phyloP scores from a whole-genome alignment of 2,113 vertebrate species.

The Chunga burmeisteri region DNA sequence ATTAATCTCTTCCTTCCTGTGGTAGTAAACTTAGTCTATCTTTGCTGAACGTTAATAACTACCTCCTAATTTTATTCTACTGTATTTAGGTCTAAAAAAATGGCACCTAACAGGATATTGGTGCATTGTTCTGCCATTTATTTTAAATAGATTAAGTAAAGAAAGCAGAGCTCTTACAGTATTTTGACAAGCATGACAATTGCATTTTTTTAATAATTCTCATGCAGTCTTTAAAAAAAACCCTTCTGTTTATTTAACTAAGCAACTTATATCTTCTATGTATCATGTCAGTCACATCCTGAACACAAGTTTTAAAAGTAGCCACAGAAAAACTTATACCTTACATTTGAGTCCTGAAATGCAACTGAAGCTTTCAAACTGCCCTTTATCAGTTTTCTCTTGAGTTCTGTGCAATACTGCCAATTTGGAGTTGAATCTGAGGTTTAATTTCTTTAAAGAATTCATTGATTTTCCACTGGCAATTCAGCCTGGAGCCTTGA shows the following conservation, averaged over 20 bases:
- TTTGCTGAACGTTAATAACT: background rate
- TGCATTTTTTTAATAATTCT: background rate
- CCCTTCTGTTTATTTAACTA: background rate
- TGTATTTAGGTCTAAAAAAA: background rate
- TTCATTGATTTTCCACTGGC: background rate
- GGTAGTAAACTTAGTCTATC: background rate
- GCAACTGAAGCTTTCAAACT: background rate
- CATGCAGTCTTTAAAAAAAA: background rate
- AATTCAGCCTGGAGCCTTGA: background rate
- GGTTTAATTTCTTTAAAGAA: background rate
- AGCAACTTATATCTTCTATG: background rate
- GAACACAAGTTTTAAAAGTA: background rate
- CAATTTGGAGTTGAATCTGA: background rate
- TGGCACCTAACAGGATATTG: background rate
- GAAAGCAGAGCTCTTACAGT: rapidly evolving
- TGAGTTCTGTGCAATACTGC: background rate
- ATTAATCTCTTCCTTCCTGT: slow-evolving; percentile 8
- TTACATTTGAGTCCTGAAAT: background rate
- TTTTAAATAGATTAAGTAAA: background rate
- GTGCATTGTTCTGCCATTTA: background rate
- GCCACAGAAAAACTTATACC: rapidly evolving
- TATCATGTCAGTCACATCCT: background rate
- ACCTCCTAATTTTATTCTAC: background rate
- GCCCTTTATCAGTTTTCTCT: background rate
- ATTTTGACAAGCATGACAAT: background rate